Conservation (phyloP, 2,797 vertebrate species). For the Amblyraja radiata region DNA sequence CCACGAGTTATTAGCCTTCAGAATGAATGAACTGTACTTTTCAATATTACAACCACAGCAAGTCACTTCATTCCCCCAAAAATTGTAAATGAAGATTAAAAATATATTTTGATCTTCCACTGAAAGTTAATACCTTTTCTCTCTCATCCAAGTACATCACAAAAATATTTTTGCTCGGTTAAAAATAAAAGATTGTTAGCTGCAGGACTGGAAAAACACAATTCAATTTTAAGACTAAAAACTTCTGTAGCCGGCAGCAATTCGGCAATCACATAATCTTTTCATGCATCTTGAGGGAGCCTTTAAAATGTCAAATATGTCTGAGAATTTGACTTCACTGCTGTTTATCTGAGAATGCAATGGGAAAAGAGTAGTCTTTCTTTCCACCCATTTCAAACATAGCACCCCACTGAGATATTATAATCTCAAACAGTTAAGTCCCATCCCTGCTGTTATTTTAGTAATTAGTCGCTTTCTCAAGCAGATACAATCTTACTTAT, state of each 20-base stretch:
- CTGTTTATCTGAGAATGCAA: background rate
- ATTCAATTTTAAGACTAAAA: background rate
- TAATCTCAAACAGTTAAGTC: background rate
- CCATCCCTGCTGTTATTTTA: background rate
- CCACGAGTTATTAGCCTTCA: background rate
- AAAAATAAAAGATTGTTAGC: background rate
- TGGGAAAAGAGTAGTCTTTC: background rate
- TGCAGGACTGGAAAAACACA: background rate
- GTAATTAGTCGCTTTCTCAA: background rate
- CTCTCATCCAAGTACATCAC: background rate
- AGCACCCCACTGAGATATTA: background rate
- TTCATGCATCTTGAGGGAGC: background rate
- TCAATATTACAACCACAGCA: too few relatives aligned
- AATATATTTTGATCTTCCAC: background rate
- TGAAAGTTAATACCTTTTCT: background rate
- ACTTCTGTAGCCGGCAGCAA: background rate
- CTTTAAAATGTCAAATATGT: background rate
- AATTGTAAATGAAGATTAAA: constrained; percentile 21
- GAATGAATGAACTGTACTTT: background rate
- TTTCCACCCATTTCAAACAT: background rate
- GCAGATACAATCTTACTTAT: background rate
- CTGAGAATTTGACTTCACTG: background rate
- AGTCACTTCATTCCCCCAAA: background rate
- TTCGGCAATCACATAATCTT: background rate
- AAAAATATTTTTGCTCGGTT: background rate